Base-by-base conservation (phyloP, 2,888 invertebrate species). In the Chelonus formosanus region DNA sequence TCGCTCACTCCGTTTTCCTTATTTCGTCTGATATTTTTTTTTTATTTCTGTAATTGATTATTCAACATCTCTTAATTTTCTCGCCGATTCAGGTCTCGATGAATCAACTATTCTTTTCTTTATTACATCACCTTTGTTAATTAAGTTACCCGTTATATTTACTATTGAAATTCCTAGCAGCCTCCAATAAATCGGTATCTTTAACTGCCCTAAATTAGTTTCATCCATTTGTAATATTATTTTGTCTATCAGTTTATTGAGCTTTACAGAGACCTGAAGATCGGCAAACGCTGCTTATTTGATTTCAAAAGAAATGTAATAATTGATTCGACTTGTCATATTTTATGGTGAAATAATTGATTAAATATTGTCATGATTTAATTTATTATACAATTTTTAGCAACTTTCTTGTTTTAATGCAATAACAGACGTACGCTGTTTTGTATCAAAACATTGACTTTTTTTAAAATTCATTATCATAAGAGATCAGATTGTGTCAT, bases 371-470 rank as follows among this genome's bases (percentile, higher is more conserved):
- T 31, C 3, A 32, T 53, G 44, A 58, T 47, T 5, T 32, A 43
- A 48, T 5, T 36, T 35, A 32, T 7, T 8, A 35, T 32, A 59
- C 20, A 20, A 20, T 20, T 20, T 20, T 20, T 20, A 20, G 20
- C 2, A 20, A 20, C 20, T 20, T 20, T 20, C 1, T 20, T 20
- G 20, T 48, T 48, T 20, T 40, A 70, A 67, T 60, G 58, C 63
- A 68, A 70, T 71, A 71, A 20, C 75, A 79, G 79, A 74, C 80
- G 80, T 80, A 81, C 80, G 81, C 78, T 80, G 77, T 66, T 52
- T 48, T 55, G 31, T 45, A 48, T 34, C 45, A 35, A 10, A 53
- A 66, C 52, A 55, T 63, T 61, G 66, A 58, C 65, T 67, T 47
- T 40, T 50, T 52, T 8, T 35, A 53, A 32, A 31, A 52, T 62